Evolutionary conservation across 2,113 vertebrate genomes (phyloP), one percentile per base, ranked within the genome.

Genomic region (Orcinus orca): DNA sequence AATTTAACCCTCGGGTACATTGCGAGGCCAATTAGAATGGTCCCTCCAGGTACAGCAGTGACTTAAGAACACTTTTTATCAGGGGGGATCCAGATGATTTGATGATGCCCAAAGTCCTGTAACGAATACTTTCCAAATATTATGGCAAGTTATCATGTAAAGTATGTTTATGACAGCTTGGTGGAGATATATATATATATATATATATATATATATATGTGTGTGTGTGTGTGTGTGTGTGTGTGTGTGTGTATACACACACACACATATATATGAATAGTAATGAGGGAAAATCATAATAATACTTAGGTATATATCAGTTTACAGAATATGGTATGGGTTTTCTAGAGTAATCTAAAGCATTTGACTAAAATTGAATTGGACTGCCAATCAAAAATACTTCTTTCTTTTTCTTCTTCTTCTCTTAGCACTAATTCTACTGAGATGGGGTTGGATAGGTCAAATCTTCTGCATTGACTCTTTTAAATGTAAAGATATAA

Each of bases 1-100:
- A 95, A 97, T 98, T 97, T 98, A 67, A 68, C 95, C 94, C 96
- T 93, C 33, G 8, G 44, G 90, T 95, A 70, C 84, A 65, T 0
- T 29, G 90, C 36, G 58, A 97, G 13, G 96, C 83, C 98, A 95
- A 95, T 92, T 94, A 98, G 90, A 95, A 91, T 73, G n/a, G 63
- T 85, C 91, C 96, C 94, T 96, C 68, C 88, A 93, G 92, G 93
- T 94, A 63, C 3, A 2, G 25, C 91, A 90, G 93, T 82, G 71
- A 84, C 38, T 47, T 10, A 65, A 89, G 80, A 93, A 65, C 55
- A n/a, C 44, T 5, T 0, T 65, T 93, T 71, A 5, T 50, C 0
- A 0, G 6, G 0, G 17, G 38, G 26, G 1, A 8, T 21, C 6
- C 1, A 94, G 84, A 97, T 33, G 91, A 96, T 90, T 82, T 96